phyloP scores from a whole-genome alignment of 2,888 invertebrate genomes.

The Lordiphosa fenestrarum region DNA sequence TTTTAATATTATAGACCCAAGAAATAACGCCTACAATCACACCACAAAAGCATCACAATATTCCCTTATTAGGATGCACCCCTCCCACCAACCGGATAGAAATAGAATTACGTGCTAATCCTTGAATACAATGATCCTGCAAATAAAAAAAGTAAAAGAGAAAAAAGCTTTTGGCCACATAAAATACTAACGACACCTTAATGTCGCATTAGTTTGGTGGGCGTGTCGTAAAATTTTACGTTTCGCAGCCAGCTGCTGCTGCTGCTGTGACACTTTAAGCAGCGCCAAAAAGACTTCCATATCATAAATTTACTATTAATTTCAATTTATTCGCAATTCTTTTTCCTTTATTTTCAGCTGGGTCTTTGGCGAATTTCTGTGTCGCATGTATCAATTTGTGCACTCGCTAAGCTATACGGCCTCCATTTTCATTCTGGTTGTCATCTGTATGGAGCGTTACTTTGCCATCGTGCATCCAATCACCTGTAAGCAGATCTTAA shows the following conservation, averaged over 20 bases:
- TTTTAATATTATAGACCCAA: constrained; percentile 23
- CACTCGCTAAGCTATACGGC: constrained; percentile 94
- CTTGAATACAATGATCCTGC: constrained; percentile 36
- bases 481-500: constrained; percentile 90
- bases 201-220: constrained; percentile 50
- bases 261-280: constrained; percentile 17
- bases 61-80: constrained; percentile 13
- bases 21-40: constrained; percentile 20
- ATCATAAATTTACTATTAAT: constrained; percentile 6
- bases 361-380: constrained; percentile 91
- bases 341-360: constrained; percentile 83
- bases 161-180: constrained; percentile 35
- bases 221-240: constrained; percentile 43
- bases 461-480: constrained; percentile 93
- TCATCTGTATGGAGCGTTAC: constrained; percentile 92
- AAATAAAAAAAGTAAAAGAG: constrained; percentile 27
- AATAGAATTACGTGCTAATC: constrained; percentile 52
- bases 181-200: constrained; percentile 53
- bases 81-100: constrained; percentile 7
- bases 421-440: constrained; percentile 93
- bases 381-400: constrained; percentile 95
- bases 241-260: no score
- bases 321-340: constrained; percentile 12
- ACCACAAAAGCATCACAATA: constrained; percentile 30
- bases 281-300: constrained; percentile 14